Conservation (phyloP, 2,113 vertebrate species). For the Scomber japonicus region DNA sequence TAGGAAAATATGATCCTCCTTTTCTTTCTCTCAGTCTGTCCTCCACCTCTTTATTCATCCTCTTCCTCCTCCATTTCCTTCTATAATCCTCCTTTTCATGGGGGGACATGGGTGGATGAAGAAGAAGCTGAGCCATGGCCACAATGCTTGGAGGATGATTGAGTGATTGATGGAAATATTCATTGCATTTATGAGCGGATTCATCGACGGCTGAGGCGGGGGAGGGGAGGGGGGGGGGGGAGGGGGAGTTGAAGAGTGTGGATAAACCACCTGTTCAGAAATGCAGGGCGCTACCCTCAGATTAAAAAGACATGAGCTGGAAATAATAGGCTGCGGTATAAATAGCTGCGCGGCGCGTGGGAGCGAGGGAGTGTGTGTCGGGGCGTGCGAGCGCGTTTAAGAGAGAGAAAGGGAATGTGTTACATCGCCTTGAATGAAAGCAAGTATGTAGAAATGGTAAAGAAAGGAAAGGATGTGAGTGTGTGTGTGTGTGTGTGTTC, state of each 20-base stretch:
- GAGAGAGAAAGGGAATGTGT: constrained; percentile 37
- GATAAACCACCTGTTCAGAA: constrained; percentile 54
- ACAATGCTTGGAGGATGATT: neutral
- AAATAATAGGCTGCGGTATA: constrained; percentile 71
- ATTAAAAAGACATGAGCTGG: constrained; percentile 71
- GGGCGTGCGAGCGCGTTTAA: neutral
- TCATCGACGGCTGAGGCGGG: neutral
- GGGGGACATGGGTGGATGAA: neutral
- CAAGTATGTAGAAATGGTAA: neutral
- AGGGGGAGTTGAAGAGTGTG: neutral
- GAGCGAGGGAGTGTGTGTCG: constrained; percentile 40
- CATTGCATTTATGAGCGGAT: neutral
- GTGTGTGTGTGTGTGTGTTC: neutral
- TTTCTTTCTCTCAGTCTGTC: neutral
- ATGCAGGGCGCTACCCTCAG: constrained; percentile 56
- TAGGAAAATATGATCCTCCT: neutral
- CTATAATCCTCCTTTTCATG: constrained; percentile 1
- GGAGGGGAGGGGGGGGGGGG: neutral
- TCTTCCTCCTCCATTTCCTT: neutral
- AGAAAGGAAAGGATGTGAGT: constrained; percentile 4
- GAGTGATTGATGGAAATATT: constrained; percentile 21
- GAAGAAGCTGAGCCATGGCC: neutral
- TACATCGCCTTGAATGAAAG: constrained; percentile 44
- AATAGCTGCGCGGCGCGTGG: constrained; percentile 60
- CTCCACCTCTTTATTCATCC: neutral